Percentiles rank a stretch among this genome's conserved stretches.
Evolutionary conservation across 1,140 invertebrate species (phyloP).

Genomic region (Bombus haemorrhoidalis): DNA sequence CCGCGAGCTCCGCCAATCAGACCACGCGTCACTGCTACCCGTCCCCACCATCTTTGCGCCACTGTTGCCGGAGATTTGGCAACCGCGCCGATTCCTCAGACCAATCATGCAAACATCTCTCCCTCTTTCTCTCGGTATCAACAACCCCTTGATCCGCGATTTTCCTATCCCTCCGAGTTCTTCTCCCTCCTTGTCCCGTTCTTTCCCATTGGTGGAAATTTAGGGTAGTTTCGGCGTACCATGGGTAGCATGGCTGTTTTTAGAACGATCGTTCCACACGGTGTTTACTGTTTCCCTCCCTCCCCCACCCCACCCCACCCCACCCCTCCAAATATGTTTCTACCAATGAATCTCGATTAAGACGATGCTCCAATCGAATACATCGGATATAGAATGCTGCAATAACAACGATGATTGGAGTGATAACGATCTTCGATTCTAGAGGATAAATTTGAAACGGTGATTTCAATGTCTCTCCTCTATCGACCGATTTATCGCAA

Average conservation of each 20-base stretch:
- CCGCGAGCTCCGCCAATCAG: slow-evolving; percentile 59
- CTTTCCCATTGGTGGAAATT: slow-evolving; percentile 23
- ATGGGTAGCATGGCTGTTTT: background rate
- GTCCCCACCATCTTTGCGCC: background rate
- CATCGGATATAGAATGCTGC: background rate
- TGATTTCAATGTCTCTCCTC: background rate
- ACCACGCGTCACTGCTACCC: background rate
- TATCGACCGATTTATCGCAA: background rate
- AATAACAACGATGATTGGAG: background rate
- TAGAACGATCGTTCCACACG: background rate
- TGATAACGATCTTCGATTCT: background rate
- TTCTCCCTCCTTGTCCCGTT: background rate
- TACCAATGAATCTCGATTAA: background rate
- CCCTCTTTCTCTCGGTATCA: slow-evolving; percentile 1
- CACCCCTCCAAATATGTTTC: fast-evolving
- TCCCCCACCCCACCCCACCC: fast-evolving
- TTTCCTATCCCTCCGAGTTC: slow-evolving; percentile 11
- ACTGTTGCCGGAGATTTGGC: background rate
- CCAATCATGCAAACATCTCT: slow-evolving; percentile 49
- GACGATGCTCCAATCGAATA: background rate
- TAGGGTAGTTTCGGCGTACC: slow-evolving; percentile 2
- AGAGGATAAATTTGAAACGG: background rate
- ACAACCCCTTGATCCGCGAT: slow-evolving; percentile 35
- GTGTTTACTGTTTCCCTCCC: background rate
- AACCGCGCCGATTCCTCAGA: slow-evolving; percentile 27